Evolutionary conservation across 2,113 vertebrate species (phyloP).

Genomic region (Myiagra hebetior): DNA sequence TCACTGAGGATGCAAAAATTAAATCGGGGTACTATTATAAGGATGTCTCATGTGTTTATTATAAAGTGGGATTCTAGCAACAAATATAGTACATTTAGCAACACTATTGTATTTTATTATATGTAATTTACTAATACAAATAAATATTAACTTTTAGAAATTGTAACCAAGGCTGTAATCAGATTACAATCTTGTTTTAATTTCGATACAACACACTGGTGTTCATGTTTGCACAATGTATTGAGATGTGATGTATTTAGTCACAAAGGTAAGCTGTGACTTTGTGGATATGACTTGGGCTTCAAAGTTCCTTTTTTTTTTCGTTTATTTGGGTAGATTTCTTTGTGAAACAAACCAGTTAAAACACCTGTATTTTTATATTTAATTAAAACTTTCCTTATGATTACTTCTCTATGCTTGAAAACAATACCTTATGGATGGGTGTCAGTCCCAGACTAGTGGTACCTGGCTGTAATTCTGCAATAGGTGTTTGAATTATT

Average conservation of each 20-base stretch:
- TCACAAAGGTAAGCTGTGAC: constrained; percentile 81
- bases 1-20: constrained; percentile 64
- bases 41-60: constrained; percentile 68
- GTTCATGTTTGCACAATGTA: constrained; percentile 90
- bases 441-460: constrained; percentile 62
- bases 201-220: constrained; percentile 92
- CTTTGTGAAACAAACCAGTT: constrained; percentile 68
- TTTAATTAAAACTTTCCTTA: constrained; percentile 66
- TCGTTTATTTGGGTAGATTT: constrained; percentile 69
- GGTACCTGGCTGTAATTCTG: constrained; percentile 64
- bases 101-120: constrained; percentile 84
- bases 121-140: constrained; percentile 79
- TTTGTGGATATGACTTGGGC: constrained; percentile 69
- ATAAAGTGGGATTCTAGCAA: constrained; percentile 70
- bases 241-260: constrained; percentile 79
- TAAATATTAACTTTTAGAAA: constrained; percentile 81
- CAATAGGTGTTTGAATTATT: constrained; percentile 55
- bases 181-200: constrained; percentile 81
- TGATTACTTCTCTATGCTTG: constrained; percentile 70
- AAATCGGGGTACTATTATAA: constrained; percentile 76
- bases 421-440: constrained; percentile 63
- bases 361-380: constrained; percentile 74
- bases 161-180: constrained; percentile 77
- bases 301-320: constrained; percentile 31
- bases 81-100: constrained; percentile 71